phyloP scores from a whole-genome alignment of 2,888 invertebrate species.

The Cecidostiba fungosa region DNA sequence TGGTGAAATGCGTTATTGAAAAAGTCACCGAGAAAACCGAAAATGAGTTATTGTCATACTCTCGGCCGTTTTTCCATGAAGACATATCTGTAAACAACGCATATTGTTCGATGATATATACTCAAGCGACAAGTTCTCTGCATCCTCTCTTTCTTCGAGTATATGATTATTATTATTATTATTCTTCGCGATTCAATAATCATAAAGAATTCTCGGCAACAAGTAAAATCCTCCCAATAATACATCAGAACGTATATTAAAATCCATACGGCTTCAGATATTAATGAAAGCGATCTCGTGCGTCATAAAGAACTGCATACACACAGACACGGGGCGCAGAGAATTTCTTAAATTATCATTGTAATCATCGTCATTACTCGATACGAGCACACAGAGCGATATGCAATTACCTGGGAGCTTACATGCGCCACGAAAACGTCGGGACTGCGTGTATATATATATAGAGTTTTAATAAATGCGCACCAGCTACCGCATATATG shows the following conservation, averaged over 20 bases:
- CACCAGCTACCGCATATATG: not conserved
- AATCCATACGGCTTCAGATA: not conserved
- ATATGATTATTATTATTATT: not conserved
- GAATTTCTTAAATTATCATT: constrained; percentile 63
- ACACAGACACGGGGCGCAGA: no score
- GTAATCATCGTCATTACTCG: constrained; percentile 61
- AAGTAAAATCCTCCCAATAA: not conserved
- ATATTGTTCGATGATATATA: not conserved
- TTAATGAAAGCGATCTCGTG: constrained; percentile 51
- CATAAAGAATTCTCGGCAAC: constrained; percentile 40
- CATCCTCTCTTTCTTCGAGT: not conserved
- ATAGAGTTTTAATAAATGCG: constrained; percentile 55
- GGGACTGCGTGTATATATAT: no score
- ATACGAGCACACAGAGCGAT: constrained; percentile 17
- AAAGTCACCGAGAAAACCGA: constrained; percentile 27
- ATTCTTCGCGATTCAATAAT: constrained; percentile 39
- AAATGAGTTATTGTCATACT: constrained; percentile 19
- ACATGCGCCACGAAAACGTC: not conserved
- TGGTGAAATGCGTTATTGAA: not conserved
- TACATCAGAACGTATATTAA: constrained; percentile 40
- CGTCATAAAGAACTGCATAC: constrained; percentile 28
- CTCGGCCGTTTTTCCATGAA: constrained; percentile 50
- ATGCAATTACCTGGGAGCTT: constrained; percentile 39
- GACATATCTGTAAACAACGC: not conserved
- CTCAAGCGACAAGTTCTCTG: no score